phyloP scores from a whole-genome alignment of 2,797 vertebrate genomes.

The Eospalax fontanierii region DNA sequence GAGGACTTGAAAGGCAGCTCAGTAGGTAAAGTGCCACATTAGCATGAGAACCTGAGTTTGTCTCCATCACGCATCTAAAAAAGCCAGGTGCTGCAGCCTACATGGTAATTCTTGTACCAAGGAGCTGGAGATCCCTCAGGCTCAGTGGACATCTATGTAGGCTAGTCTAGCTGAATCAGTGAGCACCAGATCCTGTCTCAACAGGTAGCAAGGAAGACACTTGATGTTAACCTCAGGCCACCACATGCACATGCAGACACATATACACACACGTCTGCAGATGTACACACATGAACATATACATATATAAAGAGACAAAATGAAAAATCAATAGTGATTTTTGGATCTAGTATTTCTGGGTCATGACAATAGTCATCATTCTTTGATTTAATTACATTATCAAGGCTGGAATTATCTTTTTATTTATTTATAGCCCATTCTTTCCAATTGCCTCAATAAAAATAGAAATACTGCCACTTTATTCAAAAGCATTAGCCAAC shows the following conservation, averaged over 20 bases:
- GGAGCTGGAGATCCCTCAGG: neutral
- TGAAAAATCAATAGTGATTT: neutral
- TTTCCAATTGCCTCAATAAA: neutral
- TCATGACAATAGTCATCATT: neutral
- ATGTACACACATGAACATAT: no score
- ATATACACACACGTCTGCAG: no score
- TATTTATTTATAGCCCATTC: neutral
- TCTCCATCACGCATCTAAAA: neutral
- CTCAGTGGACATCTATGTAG: neutral
- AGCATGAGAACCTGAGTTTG: neutral
- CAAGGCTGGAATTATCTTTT: neutral
- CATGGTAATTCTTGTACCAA: neutral
- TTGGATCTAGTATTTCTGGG: neutral
- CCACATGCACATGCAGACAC: no score
- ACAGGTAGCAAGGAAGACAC: neutral
- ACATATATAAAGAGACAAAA: neutral
- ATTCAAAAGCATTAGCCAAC: constrained; percentile 28
- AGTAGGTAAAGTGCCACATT: neutral
- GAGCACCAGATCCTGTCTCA: no score
- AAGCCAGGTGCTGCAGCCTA: no score
- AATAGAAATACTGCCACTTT: neutral
- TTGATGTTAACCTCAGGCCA: no score
- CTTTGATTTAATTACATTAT: constrained; percentile 13
- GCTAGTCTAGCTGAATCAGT: neutral
- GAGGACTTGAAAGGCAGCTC: neutral